These are phyloP conservation scores for Oscarella lobularis DNA, from an alignment of 37 sponge, comb jelly and placozoan genomes.

Conservation along the genomic window DNA sequence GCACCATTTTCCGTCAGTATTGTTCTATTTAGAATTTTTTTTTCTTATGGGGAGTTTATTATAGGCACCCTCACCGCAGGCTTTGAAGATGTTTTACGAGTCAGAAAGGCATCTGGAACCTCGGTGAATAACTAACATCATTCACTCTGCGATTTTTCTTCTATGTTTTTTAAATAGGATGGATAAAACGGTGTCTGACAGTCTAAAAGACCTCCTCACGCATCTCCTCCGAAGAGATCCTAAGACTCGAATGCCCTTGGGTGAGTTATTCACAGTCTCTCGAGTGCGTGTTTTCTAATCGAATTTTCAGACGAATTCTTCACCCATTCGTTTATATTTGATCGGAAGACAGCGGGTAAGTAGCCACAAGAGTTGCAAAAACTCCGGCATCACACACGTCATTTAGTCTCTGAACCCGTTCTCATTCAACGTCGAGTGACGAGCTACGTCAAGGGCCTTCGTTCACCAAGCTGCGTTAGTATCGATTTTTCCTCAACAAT, in stretches of 20 bases:
- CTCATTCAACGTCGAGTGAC: slow-evolving; percentile 1
- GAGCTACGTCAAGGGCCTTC: no score
- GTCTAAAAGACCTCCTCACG: not conserved
- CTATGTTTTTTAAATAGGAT: not conserved
- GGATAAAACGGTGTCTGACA: not conserved
- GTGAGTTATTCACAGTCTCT: no score
- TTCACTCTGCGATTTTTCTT: no score
- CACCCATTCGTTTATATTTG: not conserved
- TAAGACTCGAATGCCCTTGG: not conserved
- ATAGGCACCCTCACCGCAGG: slow-evolving; percentile 14
- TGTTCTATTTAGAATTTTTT: not conserved
- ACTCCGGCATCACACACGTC: not conserved
- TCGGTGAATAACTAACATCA: not conserved
- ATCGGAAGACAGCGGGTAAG: no score
- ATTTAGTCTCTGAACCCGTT: not conserved
- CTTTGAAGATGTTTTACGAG: slow-evolving; percentile 22
- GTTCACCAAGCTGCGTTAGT: no score
- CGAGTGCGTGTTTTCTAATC: no score
- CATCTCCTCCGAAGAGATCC: not conserved
- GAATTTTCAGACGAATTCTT: not conserved
- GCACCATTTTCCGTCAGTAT: slow-evolving; percentile 75
- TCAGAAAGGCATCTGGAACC: not conserved
- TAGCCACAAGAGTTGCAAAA: no score
- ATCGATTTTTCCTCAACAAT: no score
- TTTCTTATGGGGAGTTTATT: not conserved